Evolutionary conservation across 2,113 vertebrate species (phyloP).

Genomic region (Corythornis cristatus): DNA sequence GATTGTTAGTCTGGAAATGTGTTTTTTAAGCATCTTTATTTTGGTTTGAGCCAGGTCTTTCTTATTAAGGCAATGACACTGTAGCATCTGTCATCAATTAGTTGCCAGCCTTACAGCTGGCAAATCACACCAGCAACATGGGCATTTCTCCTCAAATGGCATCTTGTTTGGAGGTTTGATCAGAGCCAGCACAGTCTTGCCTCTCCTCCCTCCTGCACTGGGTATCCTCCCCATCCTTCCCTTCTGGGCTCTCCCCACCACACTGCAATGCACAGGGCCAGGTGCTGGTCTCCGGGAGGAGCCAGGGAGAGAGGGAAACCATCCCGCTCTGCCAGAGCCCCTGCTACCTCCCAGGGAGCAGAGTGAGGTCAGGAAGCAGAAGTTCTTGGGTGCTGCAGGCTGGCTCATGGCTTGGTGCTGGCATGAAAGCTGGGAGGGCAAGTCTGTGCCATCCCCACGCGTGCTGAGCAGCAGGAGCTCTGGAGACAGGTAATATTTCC

Average conservation of each 20-base stretch:
- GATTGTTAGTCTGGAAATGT: neutral
- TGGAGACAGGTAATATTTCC: constrained; percentile 6
- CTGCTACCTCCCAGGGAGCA: neutral
- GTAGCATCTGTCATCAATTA: neutral
- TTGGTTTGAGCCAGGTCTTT: constrained; percentile 11
- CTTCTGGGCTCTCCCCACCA: neutral
- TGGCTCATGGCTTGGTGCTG: neutral
- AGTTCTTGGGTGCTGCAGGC: neutral
- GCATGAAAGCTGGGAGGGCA: neutral
- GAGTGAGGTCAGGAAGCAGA: neutral
- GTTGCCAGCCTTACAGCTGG: neutral
- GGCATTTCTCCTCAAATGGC: neutral
- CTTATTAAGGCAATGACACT: neutral
- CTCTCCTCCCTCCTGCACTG: neutral
- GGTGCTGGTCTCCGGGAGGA: neutral
- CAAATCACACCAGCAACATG: neutral
- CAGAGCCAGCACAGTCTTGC: accelerated
- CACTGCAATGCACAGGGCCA: accelerated
- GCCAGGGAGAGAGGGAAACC: neutral
- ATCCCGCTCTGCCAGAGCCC: neutral
- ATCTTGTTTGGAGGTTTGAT: neutral
- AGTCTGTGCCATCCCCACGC: neutral
- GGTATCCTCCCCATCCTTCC: neutral
- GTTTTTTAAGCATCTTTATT: neutral
- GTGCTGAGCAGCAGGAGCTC: constrained; percentile 23